Conservation (phyloP, 2,113 vertebrate genomes). For the Tachycineta bicolor region DNA sequence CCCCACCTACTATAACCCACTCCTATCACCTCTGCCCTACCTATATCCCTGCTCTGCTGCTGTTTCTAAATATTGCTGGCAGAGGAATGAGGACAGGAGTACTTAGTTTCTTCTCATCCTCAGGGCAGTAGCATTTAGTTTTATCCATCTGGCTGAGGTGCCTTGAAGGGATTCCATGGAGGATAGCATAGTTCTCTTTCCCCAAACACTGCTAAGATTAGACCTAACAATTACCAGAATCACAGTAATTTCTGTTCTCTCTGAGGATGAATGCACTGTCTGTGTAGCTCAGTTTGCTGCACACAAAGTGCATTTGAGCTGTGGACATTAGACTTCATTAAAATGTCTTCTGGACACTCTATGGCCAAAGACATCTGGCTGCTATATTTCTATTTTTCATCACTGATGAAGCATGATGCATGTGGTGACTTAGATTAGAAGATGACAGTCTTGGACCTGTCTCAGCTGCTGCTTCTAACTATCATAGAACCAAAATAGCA, state of each 20-base stretch:
- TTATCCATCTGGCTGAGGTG: neutral
- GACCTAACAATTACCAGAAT: neutral
- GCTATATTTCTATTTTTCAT: neutral
- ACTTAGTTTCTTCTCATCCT: neutral
- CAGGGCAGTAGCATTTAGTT: neutral
- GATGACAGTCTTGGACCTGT: neutral
- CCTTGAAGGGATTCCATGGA: neutral
- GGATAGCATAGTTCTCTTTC: neutral
- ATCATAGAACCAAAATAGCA: constrained; percentile 21
- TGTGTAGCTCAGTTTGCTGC: neutral
- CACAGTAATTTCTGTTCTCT: neutral
- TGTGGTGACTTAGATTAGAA: constrained; percentile 38
- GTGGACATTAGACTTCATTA: neutral
- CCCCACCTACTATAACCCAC: neutral
- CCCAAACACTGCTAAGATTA: neutral
- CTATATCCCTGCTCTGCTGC: neutral
- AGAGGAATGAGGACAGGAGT: neutral
- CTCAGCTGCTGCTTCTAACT: constrained; percentile 15
- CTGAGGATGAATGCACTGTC: neutral
- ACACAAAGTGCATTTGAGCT: neutral
- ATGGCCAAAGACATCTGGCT: neutral
- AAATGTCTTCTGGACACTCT: neutral
- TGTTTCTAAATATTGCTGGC: neutral
- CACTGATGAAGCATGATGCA: neutral
- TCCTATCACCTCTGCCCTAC: neutral